These are phyloP conservation scores for Cairina moschata DNA, from an alignment of 2,113 vertebrate genomes.

Conservation along the genomic window DNA sequence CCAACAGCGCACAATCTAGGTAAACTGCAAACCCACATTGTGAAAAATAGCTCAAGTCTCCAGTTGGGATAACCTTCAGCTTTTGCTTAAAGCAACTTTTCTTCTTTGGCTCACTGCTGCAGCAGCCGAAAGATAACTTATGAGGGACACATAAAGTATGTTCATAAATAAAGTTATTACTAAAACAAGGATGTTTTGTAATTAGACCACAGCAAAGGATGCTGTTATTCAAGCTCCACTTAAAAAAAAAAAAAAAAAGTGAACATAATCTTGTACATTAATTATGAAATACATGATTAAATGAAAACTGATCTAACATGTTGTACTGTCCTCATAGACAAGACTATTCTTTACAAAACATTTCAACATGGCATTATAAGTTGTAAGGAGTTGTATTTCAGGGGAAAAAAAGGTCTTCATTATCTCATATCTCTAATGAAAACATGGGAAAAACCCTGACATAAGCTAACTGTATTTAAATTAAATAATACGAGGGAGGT, in stretches of 20 bases:
- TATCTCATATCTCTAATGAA: constrained; percentile 33
- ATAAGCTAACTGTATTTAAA: background rate
- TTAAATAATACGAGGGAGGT: background rate
- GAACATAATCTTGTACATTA: background rate
- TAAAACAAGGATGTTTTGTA: constrained; percentile 19
- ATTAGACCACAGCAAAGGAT: constrained; percentile 25
- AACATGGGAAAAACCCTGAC: constrained; percentile 4
- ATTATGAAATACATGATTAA: background rate
- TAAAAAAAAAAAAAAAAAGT: background rate
- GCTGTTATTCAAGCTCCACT: background rate
- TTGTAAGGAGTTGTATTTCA: background rate
- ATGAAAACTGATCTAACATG: background rate
- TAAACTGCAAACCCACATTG: background rate
- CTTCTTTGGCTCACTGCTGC: background rate
- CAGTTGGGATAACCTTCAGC: background rate
- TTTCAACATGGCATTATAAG: background rate
- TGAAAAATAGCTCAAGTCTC: background rate
- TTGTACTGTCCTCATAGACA: background rate
- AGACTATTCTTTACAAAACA: background rate
- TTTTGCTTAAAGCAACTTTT: background rate
- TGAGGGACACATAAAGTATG: background rate
- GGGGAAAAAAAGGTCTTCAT: background rate
- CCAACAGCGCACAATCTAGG: background rate
- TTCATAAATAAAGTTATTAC: background rate
- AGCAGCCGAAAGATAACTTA: background rate